These are phyloP conservation scores for Hylyphantes graminicola DNA, from an alignment of 1,140 invertebrate genomes.

Conservation along the genomic window DNA sequence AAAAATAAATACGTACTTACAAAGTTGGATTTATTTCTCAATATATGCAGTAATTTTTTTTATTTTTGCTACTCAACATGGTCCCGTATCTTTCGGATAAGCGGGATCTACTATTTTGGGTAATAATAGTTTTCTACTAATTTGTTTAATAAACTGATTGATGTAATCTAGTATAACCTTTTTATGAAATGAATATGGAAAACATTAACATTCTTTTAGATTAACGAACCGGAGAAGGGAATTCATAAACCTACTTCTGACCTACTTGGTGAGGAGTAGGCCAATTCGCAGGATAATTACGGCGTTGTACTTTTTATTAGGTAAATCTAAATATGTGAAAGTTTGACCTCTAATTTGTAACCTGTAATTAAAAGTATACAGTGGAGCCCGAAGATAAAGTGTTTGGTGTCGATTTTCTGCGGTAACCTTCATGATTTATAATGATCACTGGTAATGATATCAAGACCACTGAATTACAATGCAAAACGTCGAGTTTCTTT, in stretches of 20 bases:
- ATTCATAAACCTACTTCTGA: conserved; percentile 26
- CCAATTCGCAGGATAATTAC: conserved; percentile 45
- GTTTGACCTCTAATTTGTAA: conserved; percentile 37
- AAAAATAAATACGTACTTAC: too few species aligned
- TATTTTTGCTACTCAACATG: too few species aligned
- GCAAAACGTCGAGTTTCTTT: conserved; percentile 31
- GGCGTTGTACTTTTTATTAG: conserved; percentile 44
- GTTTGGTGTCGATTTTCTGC: conserved; percentile 11
- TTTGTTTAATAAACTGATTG: conserved; percentile 16
- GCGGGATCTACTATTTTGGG: too few species aligned
- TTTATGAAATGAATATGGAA: conserved; percentile 38
- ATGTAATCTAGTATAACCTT: neutral
- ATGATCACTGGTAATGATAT: conserved; percentile 43
- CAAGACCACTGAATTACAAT: conserved; percentile 30
- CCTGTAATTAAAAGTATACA: conserved; percentile 37
- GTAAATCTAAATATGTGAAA: conserved; percentile 26
- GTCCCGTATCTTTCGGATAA: too few species aligned
- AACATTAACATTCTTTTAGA: conserved; percentile 34
- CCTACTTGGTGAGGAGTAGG: conserved; percentile 23
- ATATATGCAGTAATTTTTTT: too few species aligned
- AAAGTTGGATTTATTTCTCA: too few species aligned
- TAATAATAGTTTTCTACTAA: too few species aligned
- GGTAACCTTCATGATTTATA: conserved; percentile 22
- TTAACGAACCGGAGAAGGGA: conserved; percentile 38
- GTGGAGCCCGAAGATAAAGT: conserved; percentile 18